A percentile compares a stretch with the other conserved stretches of the same genome.
These are phyloP conservation scores for Heliconius cydno DNA, from an alignment of 2,888 invertebrate species.

Conservation along the genomic window DNA sequence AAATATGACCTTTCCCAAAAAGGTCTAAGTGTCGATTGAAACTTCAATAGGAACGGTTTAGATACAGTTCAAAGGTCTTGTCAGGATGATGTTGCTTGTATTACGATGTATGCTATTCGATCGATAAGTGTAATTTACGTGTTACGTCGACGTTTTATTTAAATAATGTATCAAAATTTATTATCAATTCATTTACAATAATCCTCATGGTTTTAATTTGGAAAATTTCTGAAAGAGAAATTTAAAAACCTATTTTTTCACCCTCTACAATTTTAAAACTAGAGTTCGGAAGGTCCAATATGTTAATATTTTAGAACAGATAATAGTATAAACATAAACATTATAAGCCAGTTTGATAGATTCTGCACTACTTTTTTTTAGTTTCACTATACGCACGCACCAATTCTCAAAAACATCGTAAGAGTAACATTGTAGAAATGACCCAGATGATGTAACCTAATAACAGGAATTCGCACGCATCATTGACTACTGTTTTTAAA, in stretches of 20 bases:
- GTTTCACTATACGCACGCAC: slow-evolving; percentile 4
- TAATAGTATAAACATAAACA: not conserved
- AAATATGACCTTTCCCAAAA: slow-evolving; percentile 22
- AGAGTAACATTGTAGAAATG: slow-evolving; percentile 48
- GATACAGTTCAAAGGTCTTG: slow-evolving; percentile 37
- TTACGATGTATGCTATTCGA: slow-evolving; percentile 33
- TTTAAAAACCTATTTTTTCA: not conserved
- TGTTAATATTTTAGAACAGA: too few species aligned
- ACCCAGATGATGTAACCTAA: slow-evolving; percentile 50
- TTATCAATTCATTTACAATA: not conserved
- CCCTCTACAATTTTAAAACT: not conserved
- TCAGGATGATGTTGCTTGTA: slow-evolving; percentile 31
- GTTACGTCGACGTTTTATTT: slow-evolving; percentile 6
- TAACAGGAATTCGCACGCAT: slow-evolving; percentile 7
- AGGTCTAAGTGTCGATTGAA: slow-evolving; percentile 38
- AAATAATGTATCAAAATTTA: not conserved
- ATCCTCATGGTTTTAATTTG: not conserved
- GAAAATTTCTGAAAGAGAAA: not conserved
- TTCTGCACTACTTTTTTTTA: not conserved
- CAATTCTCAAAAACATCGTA: slow-evolving; percentile 19
- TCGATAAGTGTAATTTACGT: slow-evolving; percentile 21
- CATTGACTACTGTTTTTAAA: slow-evolving; percentile 10
- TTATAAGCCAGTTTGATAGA: not conserved
- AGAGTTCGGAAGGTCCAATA: not conserved
- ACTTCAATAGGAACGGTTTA: slow-evolving; percentile 37